These are phyloP conservation scores for Tiliacea aurago DNA, from an alignment of 2,888 invertebrate genomes.

Conservation along the genomic window DNA sequence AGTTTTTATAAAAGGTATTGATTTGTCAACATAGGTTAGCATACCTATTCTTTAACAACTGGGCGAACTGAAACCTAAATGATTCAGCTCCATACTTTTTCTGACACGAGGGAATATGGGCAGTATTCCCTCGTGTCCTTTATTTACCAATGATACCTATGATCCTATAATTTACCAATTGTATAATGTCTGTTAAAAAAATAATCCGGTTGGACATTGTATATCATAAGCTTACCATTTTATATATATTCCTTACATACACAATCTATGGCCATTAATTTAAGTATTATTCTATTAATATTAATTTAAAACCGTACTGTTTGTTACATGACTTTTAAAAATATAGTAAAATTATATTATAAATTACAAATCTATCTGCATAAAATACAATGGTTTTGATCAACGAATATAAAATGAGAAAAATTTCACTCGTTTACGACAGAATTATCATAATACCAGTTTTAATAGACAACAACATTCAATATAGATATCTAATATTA, in stretches of 20 bases:
- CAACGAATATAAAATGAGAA: slow-evolving; percentile 20
- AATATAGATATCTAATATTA: slow-evolving; percentile 35
- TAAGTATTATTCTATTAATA: slow-evolving; percentile 48
- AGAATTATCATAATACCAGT: slow-evolving; percentile 31
- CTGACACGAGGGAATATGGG: not conserved
- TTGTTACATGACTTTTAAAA: slow-evolving; percentile 52
- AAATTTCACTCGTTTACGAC: slow-evolving; percentile 25
- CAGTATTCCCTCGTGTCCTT: no score
- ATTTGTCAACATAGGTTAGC: not conserved
- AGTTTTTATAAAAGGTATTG: not conserved
- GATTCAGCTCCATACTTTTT: not conserved
- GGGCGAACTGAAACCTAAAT: not conserved
- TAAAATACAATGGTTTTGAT: slow-evolving; percentile 55
- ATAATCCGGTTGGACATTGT: slow-evolving; percentile 8
- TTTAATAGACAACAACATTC: slow-evolving; percentile 37
- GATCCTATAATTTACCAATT: not conserved
- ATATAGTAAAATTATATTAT: slow-evolving; percentile 27
- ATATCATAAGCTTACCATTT: slow-evolving; percentile 34
- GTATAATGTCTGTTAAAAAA: slow-evolving; percentile 1
- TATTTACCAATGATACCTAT: no score
- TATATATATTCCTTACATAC: slow-evolving; percentile 60
- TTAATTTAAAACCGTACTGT: slow-evolving; percentile 46
- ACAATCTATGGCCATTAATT: slow-evolving; percentile 69
- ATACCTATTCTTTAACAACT: slow-evolving; percentile 1
- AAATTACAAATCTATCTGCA: slow-evolving; percentile 31